Base-by-base conservation (phyloP, 2,113 vertebrate genomes). In the Eudyptes chrysolophus region DNA sequence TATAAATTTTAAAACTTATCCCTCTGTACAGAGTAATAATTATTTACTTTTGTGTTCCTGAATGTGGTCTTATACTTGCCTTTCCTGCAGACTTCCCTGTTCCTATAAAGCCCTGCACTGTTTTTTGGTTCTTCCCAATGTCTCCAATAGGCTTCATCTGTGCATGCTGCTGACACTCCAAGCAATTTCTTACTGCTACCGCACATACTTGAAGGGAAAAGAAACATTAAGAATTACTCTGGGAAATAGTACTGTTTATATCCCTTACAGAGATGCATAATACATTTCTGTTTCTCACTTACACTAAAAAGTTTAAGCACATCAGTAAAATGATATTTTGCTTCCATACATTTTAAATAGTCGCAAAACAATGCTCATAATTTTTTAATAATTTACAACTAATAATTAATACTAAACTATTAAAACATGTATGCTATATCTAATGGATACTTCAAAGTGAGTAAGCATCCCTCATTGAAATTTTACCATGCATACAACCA, bases 161-260 rank as follows among this genome's bases (percentile, higher is more conserved):
- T n/a, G 97, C 98, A 60, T 99, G 98, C 76, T 99, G 99, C 83
- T 99, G 99, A 98, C 99, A 99, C 96, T 99, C 99, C 97, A 99
- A 98, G 97, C 99, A 99, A 98, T 99, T 99, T 95, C 99, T 98
- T 94, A 99, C 99, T 52, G 99, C 99, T 94, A 99, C 98, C 2
- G 99, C 99, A 94, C 99, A 99, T 22, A 99, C 99, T 99, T 95
- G 51, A 85, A 84, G 44, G 72, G 54, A 92, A 94, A 93, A 75
- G 16, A 91, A 77, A 74, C 0, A 0, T n/a, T 57, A 78, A 49
- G 17, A 72, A 54, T 89, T 87, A 89, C 9, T 49, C 70, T 6
- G 6, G 71, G 74, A 89, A 87, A 34, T 0, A 77, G 4, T 25
- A 70, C 7, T 58, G 16, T n/a, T n/a, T 49, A 9, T 27, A 46